Conservation (phyloP, 2,797 vertebrate genomes). For the Lutjanus argentimaculatus region DNA sequence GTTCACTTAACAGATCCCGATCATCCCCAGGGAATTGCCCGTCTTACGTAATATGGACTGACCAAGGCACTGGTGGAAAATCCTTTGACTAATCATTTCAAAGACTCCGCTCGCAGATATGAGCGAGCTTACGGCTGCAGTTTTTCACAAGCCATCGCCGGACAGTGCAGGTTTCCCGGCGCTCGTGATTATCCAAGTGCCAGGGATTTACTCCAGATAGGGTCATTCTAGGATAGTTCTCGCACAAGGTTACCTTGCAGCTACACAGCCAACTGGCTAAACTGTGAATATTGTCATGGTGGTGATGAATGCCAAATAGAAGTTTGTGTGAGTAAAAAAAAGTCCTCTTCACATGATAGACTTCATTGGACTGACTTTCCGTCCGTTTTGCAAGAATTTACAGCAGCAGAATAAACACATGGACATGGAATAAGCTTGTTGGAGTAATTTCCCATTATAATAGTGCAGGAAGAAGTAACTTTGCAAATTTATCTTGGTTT, state of each 20-base stretch:
- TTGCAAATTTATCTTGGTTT: not conserved
- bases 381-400: constrained; percentile 18
- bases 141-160: constrained; percentile 48
- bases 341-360: not conserved
- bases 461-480: not conserved
- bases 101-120: constrained; percentile 53
- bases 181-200: constrained; percentile 51
- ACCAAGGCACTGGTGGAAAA: constrained; percentile 49
- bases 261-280: constrained; percentile 40
- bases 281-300: constrained; percentile 23
- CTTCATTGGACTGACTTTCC: constrained; percentile 32
- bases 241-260: constrained; percentile 29
- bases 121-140: constrained; percentile 32
- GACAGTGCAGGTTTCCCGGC: constrained; percentile 49
- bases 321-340: constrained; percentile 25
- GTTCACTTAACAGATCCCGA: constrained; percentile 61
- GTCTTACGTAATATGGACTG: constrained; percentile 52
- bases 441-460: constrained; percentile 8
- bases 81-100: constrained; percentile 72
- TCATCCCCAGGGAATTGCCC: constrained; percentile 83
- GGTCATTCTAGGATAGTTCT: constrained; percentile 56
- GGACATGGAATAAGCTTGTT: constrained; percentile 12
- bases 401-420: constrained; percentile 29
- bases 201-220: constrained; percentile 52
- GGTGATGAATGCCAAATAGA: constrained; percentile 47